Evolutionary conservation across 2,888 invertebrate genomes (phyloP), one percentile per base, ranked within the genome.

Genomic region (Sphaeridia pumilis): DNA sequence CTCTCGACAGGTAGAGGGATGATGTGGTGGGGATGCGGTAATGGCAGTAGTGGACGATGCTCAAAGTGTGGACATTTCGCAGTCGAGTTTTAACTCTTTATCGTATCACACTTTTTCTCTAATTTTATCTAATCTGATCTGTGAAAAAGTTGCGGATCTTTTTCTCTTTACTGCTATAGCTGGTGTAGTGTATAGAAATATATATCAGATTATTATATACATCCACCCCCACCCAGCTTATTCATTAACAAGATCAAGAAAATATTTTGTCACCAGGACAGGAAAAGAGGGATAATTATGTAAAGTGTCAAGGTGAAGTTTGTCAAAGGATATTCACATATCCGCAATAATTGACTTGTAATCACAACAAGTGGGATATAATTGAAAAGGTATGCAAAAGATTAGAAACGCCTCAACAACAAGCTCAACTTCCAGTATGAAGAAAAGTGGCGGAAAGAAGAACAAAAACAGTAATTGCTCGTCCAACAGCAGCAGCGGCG

Each of bases 31-130:
- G n/a, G n/a, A n/a, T n/a, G n/a, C n/a, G n/a, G n/a, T n/a, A n/a
- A n/a, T n/a, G n/a, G n/a, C n/a, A n/a, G n/a, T n/a, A n/a, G n/a
- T n/a, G n/a, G n/a, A 38, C 38, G 38, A 17, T 17, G 12, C 14
- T 38, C 20, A 20, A 46, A 45, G 46, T 52, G 52, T 52, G 41
- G 52, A 35, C 53, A 50, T 59, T 59, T 59, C 59, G 57, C 59
- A 59, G 57, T 59, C 57, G 57, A 52, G 57, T 57, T 57, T 56
- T 57, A 59, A 56, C 55, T 59, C 59, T 59, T 59, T 59, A 59
- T 59, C 59, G 55, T 55, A 57, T 59, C 59, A 56, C 57, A 59
- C 60, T 56, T 55, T 58, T 60, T 46, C 50, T 46, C 52, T 45
- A 52, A 49, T 46, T 47, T 52, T 53, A 47, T 53, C 56, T 49